Evolutionary conservation across 2,797 vertebrate genomes (phyloP).

Genomic region (Syndactyla subalaris): DNA sequence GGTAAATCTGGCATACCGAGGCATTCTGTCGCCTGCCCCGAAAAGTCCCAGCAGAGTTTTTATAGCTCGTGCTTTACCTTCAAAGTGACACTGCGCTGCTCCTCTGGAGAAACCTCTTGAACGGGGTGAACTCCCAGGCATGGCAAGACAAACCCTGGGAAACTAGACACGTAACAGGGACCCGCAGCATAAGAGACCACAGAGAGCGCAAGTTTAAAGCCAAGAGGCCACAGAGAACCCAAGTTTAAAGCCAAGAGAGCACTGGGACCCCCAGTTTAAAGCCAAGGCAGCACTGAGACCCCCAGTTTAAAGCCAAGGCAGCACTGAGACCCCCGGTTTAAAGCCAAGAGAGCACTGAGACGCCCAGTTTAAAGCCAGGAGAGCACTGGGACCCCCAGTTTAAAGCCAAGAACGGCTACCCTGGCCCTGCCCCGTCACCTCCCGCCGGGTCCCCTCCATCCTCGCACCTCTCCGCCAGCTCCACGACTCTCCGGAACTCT

Average conservation of each 20-base stretch:
- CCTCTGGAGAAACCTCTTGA: slow-evolving; percentile 79
- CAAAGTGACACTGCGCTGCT: slow-evolving; percentile 82
- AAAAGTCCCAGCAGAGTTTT: not conserved
- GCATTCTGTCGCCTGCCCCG: not conserved
- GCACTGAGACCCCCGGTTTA: no score
- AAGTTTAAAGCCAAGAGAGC: no score
- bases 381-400: no score
- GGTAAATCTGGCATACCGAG: not conserved
- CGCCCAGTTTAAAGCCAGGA: no score
- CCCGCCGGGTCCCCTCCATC: not conserved
- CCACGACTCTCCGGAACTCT: slow-evolving; percentile 91
- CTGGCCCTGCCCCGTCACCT: not conserved
- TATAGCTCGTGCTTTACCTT: slow-evolving; percentile 74
- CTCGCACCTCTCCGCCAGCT: slow-evolving; percentile 86
- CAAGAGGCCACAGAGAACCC: no score
- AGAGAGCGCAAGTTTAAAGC: no score
- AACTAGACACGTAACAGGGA: slow-evolving; percentile 71
- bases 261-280: no score
- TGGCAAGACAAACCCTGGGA: slow-evolving; percentile 86
- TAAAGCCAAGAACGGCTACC: no score
- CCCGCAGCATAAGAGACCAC: rapidly evolving
- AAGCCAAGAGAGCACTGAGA: no score
- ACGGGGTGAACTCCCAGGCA: slow-evolving; percentile 94
- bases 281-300: no score
- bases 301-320: no score